Conservation (phyloP, 2,797 vertebrate species). For the Pitangus sulphuratus region DNA sequence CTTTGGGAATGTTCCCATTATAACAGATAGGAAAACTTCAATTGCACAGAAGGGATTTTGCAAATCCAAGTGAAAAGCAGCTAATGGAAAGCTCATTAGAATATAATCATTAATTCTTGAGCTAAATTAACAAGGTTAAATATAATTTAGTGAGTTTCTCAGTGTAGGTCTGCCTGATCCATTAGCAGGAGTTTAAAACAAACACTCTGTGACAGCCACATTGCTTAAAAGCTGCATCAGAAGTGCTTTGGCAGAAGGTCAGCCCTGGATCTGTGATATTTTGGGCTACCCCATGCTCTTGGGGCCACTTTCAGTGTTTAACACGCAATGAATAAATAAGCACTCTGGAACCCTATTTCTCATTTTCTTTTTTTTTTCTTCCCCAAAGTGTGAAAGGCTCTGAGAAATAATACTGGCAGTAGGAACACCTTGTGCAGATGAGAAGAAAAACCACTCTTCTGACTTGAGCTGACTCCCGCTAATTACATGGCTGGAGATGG, state of each 20-base stretch:
- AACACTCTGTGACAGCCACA: background rate
- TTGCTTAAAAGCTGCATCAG: constrained; percentile 2
- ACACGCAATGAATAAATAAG: constrained; percentile 6
- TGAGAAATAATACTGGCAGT: background rate
- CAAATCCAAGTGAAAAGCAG: background rate
- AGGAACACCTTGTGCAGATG: background rate
- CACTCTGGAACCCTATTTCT: background rate
- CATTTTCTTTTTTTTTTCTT: background rate
- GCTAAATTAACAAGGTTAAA: constrained; percentile 41
- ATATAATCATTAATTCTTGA: constrained; percentile 17
- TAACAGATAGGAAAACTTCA: constrained; percentile 27
- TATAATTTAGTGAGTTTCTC: constrained; percentile 4
- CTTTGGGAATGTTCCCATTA: constrained; percentile 8
- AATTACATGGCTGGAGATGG: background rate
- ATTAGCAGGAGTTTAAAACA: constrained; percentile 46
- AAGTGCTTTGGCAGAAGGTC: constrained; percentile 35
- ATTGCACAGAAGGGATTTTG: background rate
- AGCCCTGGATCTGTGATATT: constrained; percentile 23
- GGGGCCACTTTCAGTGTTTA: constrained; percentile 28
- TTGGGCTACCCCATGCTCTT: background rate
- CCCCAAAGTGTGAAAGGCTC: background rate
- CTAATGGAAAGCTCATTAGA: constrained; percentile 21
- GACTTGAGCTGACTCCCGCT: background rate
- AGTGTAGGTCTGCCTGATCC: background rate
- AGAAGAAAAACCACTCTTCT: background rate